These are phyloP conservation scores for Pentamera pediparva DNA, from an alignment of 53 echinoderm and acorn worm genomes.

Conservation along the genomic window DNA sequence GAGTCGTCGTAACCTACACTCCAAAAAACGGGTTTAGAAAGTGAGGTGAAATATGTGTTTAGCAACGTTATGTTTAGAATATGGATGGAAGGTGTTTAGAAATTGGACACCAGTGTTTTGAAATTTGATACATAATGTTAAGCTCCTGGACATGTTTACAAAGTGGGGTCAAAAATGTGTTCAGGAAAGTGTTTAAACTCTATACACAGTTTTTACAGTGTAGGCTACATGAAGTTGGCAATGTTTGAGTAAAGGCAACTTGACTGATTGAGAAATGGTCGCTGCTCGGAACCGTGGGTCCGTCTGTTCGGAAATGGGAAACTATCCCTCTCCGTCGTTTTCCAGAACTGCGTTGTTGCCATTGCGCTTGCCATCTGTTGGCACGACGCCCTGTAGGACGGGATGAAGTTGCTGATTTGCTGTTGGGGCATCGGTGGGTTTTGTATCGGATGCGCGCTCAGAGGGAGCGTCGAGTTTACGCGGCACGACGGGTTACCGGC, in stretches of 20 bases:
- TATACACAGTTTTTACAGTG: no score
- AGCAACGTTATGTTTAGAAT: no score
- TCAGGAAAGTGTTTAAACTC: no score
- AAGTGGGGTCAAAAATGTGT: no score
- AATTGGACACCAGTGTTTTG: no score
- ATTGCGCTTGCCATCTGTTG: conserved; percentile 2
- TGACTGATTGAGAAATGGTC: not conserved
- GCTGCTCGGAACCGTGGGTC: not conserved
- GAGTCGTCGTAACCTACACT: no score
- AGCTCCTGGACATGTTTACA: no score
- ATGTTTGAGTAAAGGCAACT: conserved; percentile 21
- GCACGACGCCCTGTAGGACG: conserved; percentile 2
- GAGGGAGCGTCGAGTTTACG: conserved; percentile 16
- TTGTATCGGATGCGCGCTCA: not conserved
- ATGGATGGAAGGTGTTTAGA: no score
- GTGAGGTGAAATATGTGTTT: no score
- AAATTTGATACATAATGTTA: no score
- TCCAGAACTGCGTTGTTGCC: conserved; percentile 8
- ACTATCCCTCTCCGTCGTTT: conserved; percentile 11
- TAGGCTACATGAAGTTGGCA: not conserved
- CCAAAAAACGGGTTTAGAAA: no score
- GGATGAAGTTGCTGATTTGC: not conserved
- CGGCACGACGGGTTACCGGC: conserved; percentile 17
- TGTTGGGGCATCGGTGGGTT: not conserved
- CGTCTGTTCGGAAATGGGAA: not conserved